Base-by-base conservation (phyloP, 1,140 invertebrate species). In the Caerostris darwini region DNA sequence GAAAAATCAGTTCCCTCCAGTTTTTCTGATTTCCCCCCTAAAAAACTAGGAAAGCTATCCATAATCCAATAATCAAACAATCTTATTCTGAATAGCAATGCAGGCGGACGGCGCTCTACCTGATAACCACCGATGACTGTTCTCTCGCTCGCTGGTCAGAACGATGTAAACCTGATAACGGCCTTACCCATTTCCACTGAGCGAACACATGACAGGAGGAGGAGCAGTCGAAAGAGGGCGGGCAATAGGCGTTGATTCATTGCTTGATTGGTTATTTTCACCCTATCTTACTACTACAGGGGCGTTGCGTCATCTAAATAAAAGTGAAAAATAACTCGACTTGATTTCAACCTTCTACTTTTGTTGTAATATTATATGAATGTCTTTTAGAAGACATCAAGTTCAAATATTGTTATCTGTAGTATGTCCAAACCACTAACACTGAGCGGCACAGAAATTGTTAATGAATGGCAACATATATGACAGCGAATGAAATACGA, bases 31-130 rank as follows among this genome's bases (percentile, higher is more conserved):
- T 71, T 71, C 19, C 7, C 69, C 34, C 69, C 69, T 34, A 71
- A 71, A 71, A 71, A 71, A 71, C 50, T 71, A 71, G 69, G 69
- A 34, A 71, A 71, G 69, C 69, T 71, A 71, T 71, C 69, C 69
- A 71, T 71, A 71, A 71, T 71, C 69, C 69, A 71, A 71, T 50
- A 34, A 34, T 71, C 69, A 71, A 34, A 71, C 6, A 71, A 50
- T 71, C 69, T 50, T 7, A 34, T 19, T 71, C 69, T 50, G 69
- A 71, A 71, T 10, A 71, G 10, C 19, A 50, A 50, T 71, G 34
- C 34, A 71, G 6, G 69, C 19, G 69, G 50, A 50, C 19, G 2
- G 19, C 69, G 34, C 50, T 71, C 19, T 71, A n/a, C 12, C 61
- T 64, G 5, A 64, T 34, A 34, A 19, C 69, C 34, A 71, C 69